Evolutionary conservation across 2,113 vertebrate genomes (phyloP).

Genomic region (Misgurnus mizolepis): DNA sequence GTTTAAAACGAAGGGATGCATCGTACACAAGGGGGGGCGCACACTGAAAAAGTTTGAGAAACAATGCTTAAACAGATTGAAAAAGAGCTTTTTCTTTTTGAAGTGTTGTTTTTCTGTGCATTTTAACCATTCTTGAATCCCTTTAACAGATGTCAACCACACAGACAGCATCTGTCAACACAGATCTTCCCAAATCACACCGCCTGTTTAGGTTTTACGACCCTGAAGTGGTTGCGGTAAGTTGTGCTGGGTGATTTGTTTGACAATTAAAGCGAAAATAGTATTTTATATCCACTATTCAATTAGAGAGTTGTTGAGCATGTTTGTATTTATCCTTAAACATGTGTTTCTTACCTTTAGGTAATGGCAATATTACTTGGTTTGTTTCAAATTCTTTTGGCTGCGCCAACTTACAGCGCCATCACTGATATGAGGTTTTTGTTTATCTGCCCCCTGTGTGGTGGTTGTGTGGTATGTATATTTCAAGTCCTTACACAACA

Average conservation of each 20-base stretch:
- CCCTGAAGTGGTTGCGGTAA: constrained; percentile 68
- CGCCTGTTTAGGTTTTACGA: constrained; percentile 62
- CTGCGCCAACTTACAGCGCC: constrained; percentile 54
- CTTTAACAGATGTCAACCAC: constrained; percentile 57
- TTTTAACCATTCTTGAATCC: neutral
- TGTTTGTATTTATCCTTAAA: neutral
- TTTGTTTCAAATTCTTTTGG: constrained; percentile 69
- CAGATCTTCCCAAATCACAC: constrained; percentile 36
- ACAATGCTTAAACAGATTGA: too few relatives aligned
- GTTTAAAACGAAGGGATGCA: too few relatives aligned
- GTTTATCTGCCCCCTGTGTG: constrained; percentile 63
- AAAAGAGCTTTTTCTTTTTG: too few relatives aligned
- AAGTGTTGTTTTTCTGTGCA: constrained; percentile 7
- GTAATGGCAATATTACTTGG: constrained; percentile 71
- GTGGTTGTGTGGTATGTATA: constrained; percentile 67
- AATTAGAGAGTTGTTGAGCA: neutral
- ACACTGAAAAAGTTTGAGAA: too few relatives aligned
- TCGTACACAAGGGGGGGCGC: too few relatives aligned
- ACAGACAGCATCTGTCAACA: constrained; percentile 9
- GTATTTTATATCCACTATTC: neutral
- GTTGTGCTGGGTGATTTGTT: constrained; percentile 26
- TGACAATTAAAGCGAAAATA: neutral
- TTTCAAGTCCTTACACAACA: neutral
- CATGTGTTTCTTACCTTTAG: constrained; percentile 52
- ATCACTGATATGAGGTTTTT: constrained; percentile 30